phyloP scores from a whole-genome alignment of 2,888 invertebrate genomes.

The Aleiodes alternator region DNA sequence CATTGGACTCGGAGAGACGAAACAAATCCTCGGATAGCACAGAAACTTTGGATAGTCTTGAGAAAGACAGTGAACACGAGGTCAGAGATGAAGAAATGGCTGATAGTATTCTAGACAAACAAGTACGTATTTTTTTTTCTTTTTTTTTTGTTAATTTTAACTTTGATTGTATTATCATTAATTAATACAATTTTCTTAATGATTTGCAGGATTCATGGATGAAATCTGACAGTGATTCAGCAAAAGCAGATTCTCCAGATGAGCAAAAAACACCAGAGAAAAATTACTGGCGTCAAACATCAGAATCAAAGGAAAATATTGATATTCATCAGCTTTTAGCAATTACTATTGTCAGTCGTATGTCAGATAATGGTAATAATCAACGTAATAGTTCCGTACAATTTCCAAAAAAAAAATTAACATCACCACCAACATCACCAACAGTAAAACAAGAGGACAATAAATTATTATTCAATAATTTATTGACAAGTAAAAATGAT shows the following conservation, averaged over 20 bases:
- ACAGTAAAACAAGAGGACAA: slow-evolving; percentile 69
- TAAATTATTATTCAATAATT: slow-evolving; percentile 68
- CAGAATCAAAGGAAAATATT: slow-evolving; percentile 70
- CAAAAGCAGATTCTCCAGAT: slow-evolving; percentile 40
- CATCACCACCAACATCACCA: slow-evolving; percentile 68
- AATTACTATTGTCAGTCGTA: slow-evolving; percentile 70
- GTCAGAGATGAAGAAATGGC: slow-evolving; percentile 64
- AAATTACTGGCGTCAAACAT: slow-evolving; percentile 68
- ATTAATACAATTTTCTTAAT: background rate
- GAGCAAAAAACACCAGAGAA: slow-evolving; percentile 59
- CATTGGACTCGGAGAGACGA: slow-evolving; percentile 69
- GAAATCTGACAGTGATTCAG: slow-evolving; percentile 58
- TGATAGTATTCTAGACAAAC: slow-evolving; percentile 62
- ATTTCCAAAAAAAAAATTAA: slow-evolving; percentile 68
- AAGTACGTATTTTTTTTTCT: slow-evolving; percentile 58
- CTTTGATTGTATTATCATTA: too few relatives aligned
- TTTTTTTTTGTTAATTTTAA: too few relatives aligned
- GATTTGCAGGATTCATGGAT: slow-evolving; percentile 65
- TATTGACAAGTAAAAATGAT: slow-evolving; percentile 69
- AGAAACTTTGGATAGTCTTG: slow-evolving; percentile 72
- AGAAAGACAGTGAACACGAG: slow-evolving; percentile 69
- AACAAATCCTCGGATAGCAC: slow-evolving; percentile 72
- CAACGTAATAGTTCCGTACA: slow-evolving; percentile 60
- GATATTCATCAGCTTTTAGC: slow-evolving; percentile 70
- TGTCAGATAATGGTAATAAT: slow-evolving; percentile 72